Conservation (phyloP, 2,888 invertebrate genomes). For the Lepidocyrtinus sp. region DNA sequence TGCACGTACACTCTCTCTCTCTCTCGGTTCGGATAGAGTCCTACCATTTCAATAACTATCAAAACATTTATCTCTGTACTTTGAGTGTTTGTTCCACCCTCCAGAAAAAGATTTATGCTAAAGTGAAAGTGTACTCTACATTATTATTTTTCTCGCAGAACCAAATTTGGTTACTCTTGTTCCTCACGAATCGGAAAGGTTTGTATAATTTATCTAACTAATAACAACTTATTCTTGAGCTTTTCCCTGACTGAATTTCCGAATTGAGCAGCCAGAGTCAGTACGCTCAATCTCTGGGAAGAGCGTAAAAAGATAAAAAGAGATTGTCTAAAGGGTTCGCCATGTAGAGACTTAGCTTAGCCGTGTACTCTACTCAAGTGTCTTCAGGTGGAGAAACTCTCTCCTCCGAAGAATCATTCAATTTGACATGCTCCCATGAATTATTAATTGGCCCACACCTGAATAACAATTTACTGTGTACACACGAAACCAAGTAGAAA, state of each 20-base stretch:
- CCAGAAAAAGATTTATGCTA: slow-evolving; percentile 4
- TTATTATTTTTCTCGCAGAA: slow-evolving; percentile 18
- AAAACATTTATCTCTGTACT: slow-evolving; percentile 50
- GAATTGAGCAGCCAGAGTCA: slow-evolving; percentile 37
- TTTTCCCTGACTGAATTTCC: slow-evolving; percentile 29
- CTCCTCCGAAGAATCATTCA: slow-evolving; percentile 50
- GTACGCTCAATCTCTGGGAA: background rate
- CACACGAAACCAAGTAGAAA: background rate
- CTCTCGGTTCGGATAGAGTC: background rate
- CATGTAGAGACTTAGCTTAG: slow-evolving; percentile 7
- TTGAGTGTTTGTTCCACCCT: slow-evolving; percentile 25
- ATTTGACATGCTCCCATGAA: slow-evolving; percentile 64
- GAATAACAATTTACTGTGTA: slow-evolving; percentile 49
- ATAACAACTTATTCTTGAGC: slow-evolving; percentile 16
- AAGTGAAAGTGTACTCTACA: background rate
- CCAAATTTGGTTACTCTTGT: slow-evolving; percentile 11
- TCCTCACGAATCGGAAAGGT: background rate
- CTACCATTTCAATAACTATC: slow-evolving; percentile 44
- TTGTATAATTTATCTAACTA: background rate
- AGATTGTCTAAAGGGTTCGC: background rate
- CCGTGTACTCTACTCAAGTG: slow-evolving; percentile 39
- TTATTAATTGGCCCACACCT: slow-evolving; percentile 66
- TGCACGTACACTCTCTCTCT: background rate
- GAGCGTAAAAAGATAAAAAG: background rate
- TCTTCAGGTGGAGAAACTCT: slow-evolving; percentile 23